Evolutionary conservation across 1,140 invertebrate genomes (phyloP).

Genomic region (Trissolcus basalis): DNA sequence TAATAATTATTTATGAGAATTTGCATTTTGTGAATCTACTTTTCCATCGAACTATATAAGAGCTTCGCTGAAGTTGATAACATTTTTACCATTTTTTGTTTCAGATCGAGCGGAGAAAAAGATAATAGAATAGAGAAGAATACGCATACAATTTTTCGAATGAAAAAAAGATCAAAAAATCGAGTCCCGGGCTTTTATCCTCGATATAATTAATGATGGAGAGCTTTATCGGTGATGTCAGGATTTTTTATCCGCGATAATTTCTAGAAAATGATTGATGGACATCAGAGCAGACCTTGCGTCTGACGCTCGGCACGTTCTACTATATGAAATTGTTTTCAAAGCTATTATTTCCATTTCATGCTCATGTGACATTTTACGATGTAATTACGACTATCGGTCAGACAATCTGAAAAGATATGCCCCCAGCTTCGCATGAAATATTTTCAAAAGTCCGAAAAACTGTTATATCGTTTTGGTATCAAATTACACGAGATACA

Average conservation of each 20-base stretch:
- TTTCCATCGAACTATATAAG: no score
- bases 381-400: conserved; percentile 12
- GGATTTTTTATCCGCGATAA: conserved; percentile 31
- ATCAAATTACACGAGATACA: conserved; percentile 3
- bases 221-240: conserved; percentile 29
- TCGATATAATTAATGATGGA: conserved; percentile 36
- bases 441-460: not conserved
- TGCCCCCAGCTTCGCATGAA: not conserved
- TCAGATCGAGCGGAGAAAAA: not conserved
- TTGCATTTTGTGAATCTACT: no score
- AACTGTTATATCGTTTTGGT: not conserved
- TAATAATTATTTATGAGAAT: no score
- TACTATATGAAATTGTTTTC: conserved; percentile 33
- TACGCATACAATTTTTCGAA: not conserved
- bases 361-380: conserved; percentile 4
- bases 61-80: no score
- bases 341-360: conserved; percentile 33
- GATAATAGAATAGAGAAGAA: not conserved
- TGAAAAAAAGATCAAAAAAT: conserved; percentile 11
- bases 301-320: conserved; percentile 13
- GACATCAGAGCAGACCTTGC: conserved; percentile 14
- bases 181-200: conserved; percentile 12
- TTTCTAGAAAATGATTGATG: conserved; percentile 36
- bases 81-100: not conserved
- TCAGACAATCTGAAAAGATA: conserved; percentile 13